Base-by-base conservation (phyloP, 2,797 vertebrate genomes). In the Lacerta bilineata region DNA sequence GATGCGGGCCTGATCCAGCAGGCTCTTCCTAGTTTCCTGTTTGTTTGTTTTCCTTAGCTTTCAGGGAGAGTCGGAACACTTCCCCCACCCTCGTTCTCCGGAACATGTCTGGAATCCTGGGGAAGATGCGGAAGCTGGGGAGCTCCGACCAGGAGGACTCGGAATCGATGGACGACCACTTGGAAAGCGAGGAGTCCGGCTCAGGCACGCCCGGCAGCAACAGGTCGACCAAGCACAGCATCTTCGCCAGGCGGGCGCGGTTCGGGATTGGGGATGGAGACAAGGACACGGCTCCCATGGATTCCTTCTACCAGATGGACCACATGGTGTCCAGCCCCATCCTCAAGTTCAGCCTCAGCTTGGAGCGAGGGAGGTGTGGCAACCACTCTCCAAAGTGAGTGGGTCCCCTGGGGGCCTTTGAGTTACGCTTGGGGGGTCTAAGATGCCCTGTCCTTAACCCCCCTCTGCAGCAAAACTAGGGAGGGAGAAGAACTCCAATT, bases 251-350 rank as follows among this genome's bases (percentile, higher is more conserved):
- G 89, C 93, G 90, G 90, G 95, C 95, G 0, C 92, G 95, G 8
- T 97, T 97, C 68, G 95, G 97, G 72, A 97, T 96, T 82, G 93
- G 96, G 4, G 95, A 96, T 13, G 68, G 90, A 0, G 96, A 96
- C 23, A 85, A 95, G 23, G 95, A 97, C 46, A 97, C 94, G 88
- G 97, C 96, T 8, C 97, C 97, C 25, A 98, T 98, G 98, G 98
- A 99, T 93, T 98, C 98, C 2, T 95, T 98, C 69, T 98, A 97
- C 66, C 97, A 97, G 89, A 97, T 98, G 93, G 97, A 98, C 55
- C 94, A 97, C 71, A 96, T 97, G 84, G 0, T 75, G 1, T 72
- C 89, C 59, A 93, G 91, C 68, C 95, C 96, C 46, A 68, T 96
- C 93, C 94, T 98, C 86, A 97, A 95, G 92, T 96, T 98, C 84